Base-by-base conservation (phyloP, 2,888 invertebrate genomes). In the Elmis aenea region DNA sequence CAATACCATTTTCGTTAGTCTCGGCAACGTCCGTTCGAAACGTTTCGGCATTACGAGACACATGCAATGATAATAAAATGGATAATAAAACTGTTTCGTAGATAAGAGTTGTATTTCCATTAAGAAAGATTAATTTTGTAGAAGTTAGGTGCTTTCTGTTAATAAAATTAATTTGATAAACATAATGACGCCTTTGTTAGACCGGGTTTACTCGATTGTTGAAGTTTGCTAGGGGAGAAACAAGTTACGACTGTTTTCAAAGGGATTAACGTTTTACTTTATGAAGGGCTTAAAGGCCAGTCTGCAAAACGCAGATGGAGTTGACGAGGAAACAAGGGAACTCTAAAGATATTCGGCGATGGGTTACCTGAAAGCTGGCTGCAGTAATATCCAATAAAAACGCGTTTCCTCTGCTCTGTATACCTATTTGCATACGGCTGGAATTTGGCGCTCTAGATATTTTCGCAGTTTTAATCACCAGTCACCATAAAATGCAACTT, bases 251-350 rank as follows among this genome's bases (percentile, higher is more conserved):
- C 48, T 54, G 53, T 55, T 54, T 55, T 50, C 50, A 48, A 45
- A 51, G 48, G 52, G 53, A 56, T 56, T 56, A 56, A 52, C 51
- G 51, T 55, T 56, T 54, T 47, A 48, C 51, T 56, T 56, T 52
- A 52, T 55, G 51, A 50, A 51, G 43, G 49, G 52, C 50, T 55
- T 52, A 49, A 42, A 38, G 46, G 46, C 42, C 46, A 47, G 45
- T 45, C 39, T 41, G 45, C 33, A 41, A 49, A 40, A 32, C 42
- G 33, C 35, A 37, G 42, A 45, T 34, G 36, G 40, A 40, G 48
- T 42, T 42, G 44, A 43, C 39, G 38, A 42, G 33, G 39, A 42
- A 43, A 41, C 40, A 37, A 38, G 26, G 23, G 21, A 34, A 33
- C 42, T 42, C 38, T 42, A 39, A 42, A 38, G 39, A 47, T 49